phyloP scores from a whole-genome alignment of 2,113 vertebrate species.

The Hemicordylus capensis region DNA sequence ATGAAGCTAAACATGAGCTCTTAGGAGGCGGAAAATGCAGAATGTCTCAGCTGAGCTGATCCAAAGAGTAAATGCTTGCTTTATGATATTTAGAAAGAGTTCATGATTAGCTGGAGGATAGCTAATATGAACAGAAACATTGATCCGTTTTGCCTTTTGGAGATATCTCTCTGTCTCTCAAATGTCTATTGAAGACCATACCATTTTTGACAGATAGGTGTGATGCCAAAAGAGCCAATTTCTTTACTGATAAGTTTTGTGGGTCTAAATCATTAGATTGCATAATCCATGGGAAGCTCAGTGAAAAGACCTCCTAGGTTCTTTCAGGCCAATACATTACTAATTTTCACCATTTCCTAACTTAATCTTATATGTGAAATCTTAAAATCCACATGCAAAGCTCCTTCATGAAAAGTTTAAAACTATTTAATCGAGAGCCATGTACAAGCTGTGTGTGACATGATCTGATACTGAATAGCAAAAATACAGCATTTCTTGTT shows the following conservation, averaged over 20 bases:
- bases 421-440: slow-evolving; percentile 6
- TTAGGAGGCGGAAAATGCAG: not conserved
- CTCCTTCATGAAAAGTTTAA: not conserved
- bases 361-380: not conserved
- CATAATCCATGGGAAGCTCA: not conserved
- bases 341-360: slow-evolving; percentile 10
- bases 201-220: not conserved
- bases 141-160: not conserved
- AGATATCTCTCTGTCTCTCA: too few relatives aligned
- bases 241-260: not conserved
- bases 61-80: not conserved
- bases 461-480: slow-evolving; percentile 11
- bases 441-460: not conserved
- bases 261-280: not conserved
- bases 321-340: not conserved
- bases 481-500: slow-evolving; percentile 38
- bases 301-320: not conserved
- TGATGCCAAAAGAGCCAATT: not conserved
- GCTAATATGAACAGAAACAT: not conserved
- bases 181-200: not conserved
- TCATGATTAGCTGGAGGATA: not conserved
- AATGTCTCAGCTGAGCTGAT: not conserved
- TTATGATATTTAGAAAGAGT: not conserved
- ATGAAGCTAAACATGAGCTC: not conserved
- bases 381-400: not conserved